Evolutionary conservation across 2,797 vertebrate genomes (phyloP).

Genomic region (Ptychobarbus kaznakovi): DNA sequence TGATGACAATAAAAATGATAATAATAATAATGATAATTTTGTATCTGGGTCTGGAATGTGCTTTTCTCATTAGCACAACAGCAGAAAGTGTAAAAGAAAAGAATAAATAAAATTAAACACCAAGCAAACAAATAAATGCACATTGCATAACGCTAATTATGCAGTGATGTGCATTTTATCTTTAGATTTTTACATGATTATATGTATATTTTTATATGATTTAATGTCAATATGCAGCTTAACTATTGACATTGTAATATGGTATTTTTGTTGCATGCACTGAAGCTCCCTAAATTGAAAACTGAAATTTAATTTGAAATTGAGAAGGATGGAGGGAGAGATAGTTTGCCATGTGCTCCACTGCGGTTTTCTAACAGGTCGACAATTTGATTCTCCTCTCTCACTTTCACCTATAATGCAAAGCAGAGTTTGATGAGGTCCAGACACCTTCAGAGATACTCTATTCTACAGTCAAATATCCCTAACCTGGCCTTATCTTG

Average conservation of each 20-base stretch:
- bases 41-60: background rate
- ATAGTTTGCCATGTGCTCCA: background rate
- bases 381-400: conserved; percentile 4
- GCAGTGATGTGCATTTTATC: background rate
- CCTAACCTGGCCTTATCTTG: background rate
- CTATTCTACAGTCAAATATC: background rate
- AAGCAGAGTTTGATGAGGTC: conserved; percentile 17
- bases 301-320: background rate
- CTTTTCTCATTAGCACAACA: background rate
- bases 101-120: background rate
- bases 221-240: background rate
- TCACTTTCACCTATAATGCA: conserved; percentile 8
- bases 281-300: conserved; percentile 3
- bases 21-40: background rate
- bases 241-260: background rate
- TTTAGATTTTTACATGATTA: background rate
- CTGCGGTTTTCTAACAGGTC: background rate
- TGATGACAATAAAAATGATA: background rate
- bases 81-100: background rate
- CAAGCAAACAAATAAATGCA: background rate
- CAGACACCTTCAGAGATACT: conserved; percentile 3
- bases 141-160: background rate
- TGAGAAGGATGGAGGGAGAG: conserved; percentile 1
- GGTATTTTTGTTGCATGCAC: background rate
- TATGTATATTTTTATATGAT: no score